Base-by-base conservation (phyloP, 2,113 vertebrate species). In the Atlantisia rogersi region DNA sequence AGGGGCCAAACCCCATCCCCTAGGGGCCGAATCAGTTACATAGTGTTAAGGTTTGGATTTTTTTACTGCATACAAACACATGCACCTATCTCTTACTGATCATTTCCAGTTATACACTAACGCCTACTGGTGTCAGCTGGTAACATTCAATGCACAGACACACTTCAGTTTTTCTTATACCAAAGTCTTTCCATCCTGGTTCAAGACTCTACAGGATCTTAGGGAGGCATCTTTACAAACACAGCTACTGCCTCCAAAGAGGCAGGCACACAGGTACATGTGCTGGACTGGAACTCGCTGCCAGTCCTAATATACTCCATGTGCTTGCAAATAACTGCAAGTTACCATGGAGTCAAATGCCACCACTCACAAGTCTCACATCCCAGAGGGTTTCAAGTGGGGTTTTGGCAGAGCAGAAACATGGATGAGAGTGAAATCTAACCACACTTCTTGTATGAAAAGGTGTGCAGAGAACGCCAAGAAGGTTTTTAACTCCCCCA, bases 201-300 rank as follows among this genome's bases (percentile, higher is more conserved):
- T 55, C 42, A 37, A 78, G 35, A 40, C 46, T n/a, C 60, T 37
- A 32, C 25, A 28, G 16, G 48, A 65, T 58, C 52, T 39, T 12
- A 9, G 11, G 22, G 14, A 84, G n/a, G 37, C 31, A 37, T 8
- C 64, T 70, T 63, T 59, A 35, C 63, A 52, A 26, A 40, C 20
- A 21, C 11, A 77, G 5, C 37, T 6, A 11, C 40, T 12, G 8
- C 13, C 6, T 24, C 26, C 9, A 67, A 12, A 31, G 10, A 7
- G 2, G 4, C 26, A 31, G 50, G 25, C 0, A 0, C 2, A 4
- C 0, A 0, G 56, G 25, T 5, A 37, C 0, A 1, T 20, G 37
- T 29, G 50, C 48, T 29, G 70, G 22, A 53, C 17, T 29, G 39
- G 39, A 32, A 21, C 11, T 60, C 1, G 0, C 32, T 71, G 4